These are phyloP conservation scores for Camponotus vicinus DNA, from an alignment of 1,140 invertebrate species.

Conservation along the genomic window DNA sequence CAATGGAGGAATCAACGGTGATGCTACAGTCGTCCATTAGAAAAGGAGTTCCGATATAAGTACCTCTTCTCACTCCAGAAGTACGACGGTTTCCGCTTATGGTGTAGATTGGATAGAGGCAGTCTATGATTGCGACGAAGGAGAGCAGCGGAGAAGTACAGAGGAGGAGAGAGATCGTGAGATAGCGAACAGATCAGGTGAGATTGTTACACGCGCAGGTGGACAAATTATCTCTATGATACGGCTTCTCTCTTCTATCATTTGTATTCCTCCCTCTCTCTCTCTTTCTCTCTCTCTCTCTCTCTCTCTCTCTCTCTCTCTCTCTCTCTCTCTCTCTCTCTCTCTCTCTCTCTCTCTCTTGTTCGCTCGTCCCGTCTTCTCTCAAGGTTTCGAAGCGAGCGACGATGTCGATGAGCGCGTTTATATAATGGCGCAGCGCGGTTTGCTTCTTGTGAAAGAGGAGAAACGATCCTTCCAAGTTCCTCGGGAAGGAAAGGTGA, in stretches of 20 bases:
- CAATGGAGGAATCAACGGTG: too few relatives aligned
- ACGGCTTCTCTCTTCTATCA: constrained; percentile 18
- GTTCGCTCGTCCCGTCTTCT: neutral
- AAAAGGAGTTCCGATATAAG: too few relatives aligned
- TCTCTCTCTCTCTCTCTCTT: neutral
- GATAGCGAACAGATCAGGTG: constrained; percentile 70
- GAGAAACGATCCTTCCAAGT: constrained; percentile 23
- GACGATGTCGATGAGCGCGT: constrained; percentile 56
- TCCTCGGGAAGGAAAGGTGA: neutral
- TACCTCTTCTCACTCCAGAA: too few relatives aligned
- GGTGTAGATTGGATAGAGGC: too few relatives aligned
- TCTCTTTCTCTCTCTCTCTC: too few relatives aligned
- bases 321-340: neutral
- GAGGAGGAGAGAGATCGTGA: constrained; percentile 58
- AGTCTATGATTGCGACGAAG: constrained; percentile 46
- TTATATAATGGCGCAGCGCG: constrained; percentile 54
- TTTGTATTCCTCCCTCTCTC: constrained; percentile 21
- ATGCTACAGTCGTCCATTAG: too few relatives aligned
- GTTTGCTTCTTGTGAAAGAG: constrained; percentile 31
- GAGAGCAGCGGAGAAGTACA: constrained; percentile 56
- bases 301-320: neutral
- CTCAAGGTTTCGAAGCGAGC: constrained; percentile 31
- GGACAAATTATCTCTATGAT: constrained; percentile 74
- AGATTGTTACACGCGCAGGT: constrained; percentile 77
- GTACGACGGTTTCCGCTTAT: too few relatives aligned